A percentile compares a stretch with the other conserved stretches of the same genome.
These are phyloP conservation scores for Anodontia alba DNA, from an alignment of 2,888 invertebrate genomes.

Conservation along the genomic window DNA sequence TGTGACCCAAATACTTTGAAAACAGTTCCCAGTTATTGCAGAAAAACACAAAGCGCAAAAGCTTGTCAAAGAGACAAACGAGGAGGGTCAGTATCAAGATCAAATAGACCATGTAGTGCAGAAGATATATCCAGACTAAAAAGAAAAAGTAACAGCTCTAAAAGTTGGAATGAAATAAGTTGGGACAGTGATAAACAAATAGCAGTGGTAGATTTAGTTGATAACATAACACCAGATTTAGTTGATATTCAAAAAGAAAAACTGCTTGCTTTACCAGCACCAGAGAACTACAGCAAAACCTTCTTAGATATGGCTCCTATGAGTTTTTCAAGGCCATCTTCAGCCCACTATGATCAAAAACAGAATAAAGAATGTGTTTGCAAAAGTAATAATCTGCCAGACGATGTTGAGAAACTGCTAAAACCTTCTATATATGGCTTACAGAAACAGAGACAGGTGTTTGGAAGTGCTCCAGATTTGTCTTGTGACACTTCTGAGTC, in stretches of 20 bases:
- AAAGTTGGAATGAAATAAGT: background rate
- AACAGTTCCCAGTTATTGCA: slow-evolving; percentile 40
- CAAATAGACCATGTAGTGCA: slow-evolving; percentile 54
- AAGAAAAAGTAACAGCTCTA: background rate
- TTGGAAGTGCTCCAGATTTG: slow-evolving; percentile 65
- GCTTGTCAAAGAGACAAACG: slow-evolving; percentile 43
- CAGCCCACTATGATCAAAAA: slow-evolving; percentile 29
- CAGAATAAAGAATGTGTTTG: slow-evolving; percentile 7
- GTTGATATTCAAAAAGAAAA: slow-evolving; percentile 56
- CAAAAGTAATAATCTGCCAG: slow-evolving; percentile 29
- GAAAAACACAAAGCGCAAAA: slow-evolving; percentile 72
- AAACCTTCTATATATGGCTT: slow-evolving; percentile 71
- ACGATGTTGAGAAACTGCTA: slow-evolving; percentile 38
- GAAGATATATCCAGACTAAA: background rate
- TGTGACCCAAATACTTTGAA: slow-evolving; percentile 30
- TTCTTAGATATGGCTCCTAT: slow-evolving; percentile 31
- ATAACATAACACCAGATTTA: slow-evolving; percentile 49
- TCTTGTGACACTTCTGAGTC: slow-evolving; percentile 33
- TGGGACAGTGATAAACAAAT: slow-evolving; percentile 30
- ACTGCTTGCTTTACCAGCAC: slow-evolving; percentile 44
- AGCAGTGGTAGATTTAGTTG: slow-evolving; percentile 64
- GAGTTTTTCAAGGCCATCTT: slow-evolving; percentile 49
- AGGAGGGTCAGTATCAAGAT: slow-evolving; percentile 1
- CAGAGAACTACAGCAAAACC: slow-evolving; percentile 28
- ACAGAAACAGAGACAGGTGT: slow-evolving; percentile 64